Evolutionary conservation across 2,888 invertebrate species (phyloP).

Genomic region (Acronicta psi): DNA sequence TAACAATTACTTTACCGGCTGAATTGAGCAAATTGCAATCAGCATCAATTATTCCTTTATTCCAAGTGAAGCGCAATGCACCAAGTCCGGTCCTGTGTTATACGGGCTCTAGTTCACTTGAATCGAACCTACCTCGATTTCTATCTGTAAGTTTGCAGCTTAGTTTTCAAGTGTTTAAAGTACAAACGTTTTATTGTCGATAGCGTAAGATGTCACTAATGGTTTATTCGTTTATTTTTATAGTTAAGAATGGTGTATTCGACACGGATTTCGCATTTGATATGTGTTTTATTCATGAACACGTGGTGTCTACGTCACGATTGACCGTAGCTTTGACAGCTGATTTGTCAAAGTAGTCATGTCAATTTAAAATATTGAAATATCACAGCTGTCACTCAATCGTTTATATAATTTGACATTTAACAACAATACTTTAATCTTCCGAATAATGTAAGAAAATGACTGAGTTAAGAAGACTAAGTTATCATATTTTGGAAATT

Average conservation of each 20-base stretch:
- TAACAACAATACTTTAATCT: too few species aligned
- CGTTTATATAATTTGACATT: too few species aligned
- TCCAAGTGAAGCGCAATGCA: slow-evolving; percentile 4
- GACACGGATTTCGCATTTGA: too few species aligned
- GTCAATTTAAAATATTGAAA: too few species aligned
- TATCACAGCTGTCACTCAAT: too few species aligned
- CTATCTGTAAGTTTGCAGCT: slow-evolving; percentile 40
- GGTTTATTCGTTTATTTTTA: slow-evolving; percentile 27
- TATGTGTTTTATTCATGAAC: too few species aligned
- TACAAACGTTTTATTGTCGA: slow-evolving; percentile 34
- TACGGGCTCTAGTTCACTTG: slow-evolving; percentile 29
- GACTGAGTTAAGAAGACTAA: too few species aligned
- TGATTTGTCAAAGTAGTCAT: too few species aligned
- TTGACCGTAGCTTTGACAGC: too few species aligned
- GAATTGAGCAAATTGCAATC: slow-evolving; percentile 7
- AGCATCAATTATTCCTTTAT: slow-evolving; percentile 7
- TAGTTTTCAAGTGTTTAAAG: slow-evolving; percentile 31
- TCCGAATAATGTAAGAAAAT: too few species aligned
- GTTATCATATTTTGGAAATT: not conserved
- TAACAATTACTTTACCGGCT: not conserved
- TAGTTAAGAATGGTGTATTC: not conserved
- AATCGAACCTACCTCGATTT: slow-evolving; percentile 33
- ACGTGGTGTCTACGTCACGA: too few species aligned
- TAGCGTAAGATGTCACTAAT: slow-evolving; percentile 29
- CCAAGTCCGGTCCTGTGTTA: slow-evolving; percentile 15